These are phyloP conservation scores for Helicolenus hilgendorfi DNA, from an alignment of 2,797 vertebrate genomes.

Conservation along the genomic window DNA sequence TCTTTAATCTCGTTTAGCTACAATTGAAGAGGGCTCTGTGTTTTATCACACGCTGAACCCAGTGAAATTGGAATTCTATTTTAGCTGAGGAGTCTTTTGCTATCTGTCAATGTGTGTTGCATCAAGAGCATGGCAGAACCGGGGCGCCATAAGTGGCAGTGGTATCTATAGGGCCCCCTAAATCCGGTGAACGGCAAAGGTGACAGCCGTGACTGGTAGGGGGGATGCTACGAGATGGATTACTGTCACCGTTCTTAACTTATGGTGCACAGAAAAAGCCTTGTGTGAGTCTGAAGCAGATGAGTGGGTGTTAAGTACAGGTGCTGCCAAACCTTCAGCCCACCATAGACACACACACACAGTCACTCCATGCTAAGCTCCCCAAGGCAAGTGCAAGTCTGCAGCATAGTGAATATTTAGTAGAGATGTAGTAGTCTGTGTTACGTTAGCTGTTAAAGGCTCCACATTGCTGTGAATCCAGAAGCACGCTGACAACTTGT, in stretches of 20 bases:
- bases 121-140: constrained; percentile 59
- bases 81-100: constrained; percentile 65
- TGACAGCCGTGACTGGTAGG: constrained; percentile 78
- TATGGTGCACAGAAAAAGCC: constrained; percentile 17
- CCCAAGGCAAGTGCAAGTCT: constrained; percentile 13
- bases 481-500: not conserved
- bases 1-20: constrained; percentile 77
- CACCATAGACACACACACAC: constrained; percentile 34
- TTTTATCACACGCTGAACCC: constrained; percentile 73
- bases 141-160: constrained; percentile 36
- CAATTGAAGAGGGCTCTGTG: constrained; percentile 64
- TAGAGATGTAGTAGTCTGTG: not conserved
- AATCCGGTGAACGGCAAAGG: constrained; percentile 64
- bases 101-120: constrained; percentile 69
- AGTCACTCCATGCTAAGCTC: constrained; percentile 2
- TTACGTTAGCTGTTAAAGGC: not conserved
- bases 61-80: constrained; percentile 78
- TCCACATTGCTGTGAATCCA: not conserved
- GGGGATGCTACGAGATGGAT: constrained; percentile 72
- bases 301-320: constrained; percentile 65
- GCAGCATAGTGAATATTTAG: not conserved
- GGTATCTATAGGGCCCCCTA: constrained; percentile 63
- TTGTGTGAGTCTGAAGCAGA: constrained; percentile 19
- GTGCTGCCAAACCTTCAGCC: constrained; percentile 74
- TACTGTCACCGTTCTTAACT: constrained; percentile 74